Evolutionary conservation across 2,888 invertebrate species (phyloP).

Genomic region (Heliothis peltigera): DNA sequence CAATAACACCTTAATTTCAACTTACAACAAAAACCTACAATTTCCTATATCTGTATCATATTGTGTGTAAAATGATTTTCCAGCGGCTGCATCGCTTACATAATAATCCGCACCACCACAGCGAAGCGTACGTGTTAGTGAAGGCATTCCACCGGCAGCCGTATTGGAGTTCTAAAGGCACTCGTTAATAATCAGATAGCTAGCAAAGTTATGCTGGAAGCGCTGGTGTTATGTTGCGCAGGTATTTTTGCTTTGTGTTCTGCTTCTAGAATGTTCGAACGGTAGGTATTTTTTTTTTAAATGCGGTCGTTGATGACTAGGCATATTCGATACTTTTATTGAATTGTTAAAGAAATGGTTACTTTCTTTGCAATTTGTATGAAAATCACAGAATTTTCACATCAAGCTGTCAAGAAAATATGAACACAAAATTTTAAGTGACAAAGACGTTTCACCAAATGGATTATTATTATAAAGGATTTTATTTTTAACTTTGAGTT

Average conservation of each 20-base stretch:
- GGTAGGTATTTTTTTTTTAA: not conserved
- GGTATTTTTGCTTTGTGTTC: not conserved
- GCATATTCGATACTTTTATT: too few species aligned
- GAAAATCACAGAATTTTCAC: too few species aligned
- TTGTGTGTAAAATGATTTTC: not conserved
- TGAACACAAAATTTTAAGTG: too few species aligned
- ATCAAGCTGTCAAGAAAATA: too few species aligned
- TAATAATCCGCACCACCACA: constrained; percentile 7
- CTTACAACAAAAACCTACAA: not conserved
- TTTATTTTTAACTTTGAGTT: too few species aligned
- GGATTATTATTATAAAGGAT: too few species aligned
- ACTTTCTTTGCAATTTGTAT: too few species aligned
- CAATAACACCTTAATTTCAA: not conserved
- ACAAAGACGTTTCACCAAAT: too few species aligned
- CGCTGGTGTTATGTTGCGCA: not conserved
- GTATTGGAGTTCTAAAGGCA: constrained; percentile 15
- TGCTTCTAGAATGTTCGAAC: not conserved
- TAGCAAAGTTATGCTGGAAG: not conserved
- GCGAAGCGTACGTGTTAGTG: constrained; percentile 18
- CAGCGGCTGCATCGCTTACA: constrained; percentile 9
- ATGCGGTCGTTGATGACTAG: too few species aligned
- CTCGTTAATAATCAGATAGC: constrained; percentile 23
- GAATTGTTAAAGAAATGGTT: too few species aligned
- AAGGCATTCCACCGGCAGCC: constrained; percentile 6
- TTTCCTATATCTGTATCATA: not conserved